Evolutionary conservation across 2,797 vertebrate species (phyloP), one percentile per base, ranked within the genome.

Genomic region (Aldrovandia affinis): DNA sequence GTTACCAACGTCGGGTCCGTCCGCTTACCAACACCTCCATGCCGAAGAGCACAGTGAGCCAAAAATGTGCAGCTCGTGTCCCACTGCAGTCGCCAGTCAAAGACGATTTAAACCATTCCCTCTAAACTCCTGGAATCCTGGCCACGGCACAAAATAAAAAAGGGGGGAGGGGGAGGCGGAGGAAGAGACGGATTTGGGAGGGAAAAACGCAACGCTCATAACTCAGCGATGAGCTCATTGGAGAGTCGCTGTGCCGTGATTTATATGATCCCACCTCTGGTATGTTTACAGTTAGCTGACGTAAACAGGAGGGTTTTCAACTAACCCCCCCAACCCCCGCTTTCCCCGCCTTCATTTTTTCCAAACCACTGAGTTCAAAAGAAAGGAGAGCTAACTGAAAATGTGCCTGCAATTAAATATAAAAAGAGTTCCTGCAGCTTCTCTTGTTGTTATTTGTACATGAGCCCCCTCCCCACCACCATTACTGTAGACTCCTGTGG

Each of bases 191-290:
- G 91, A 90, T 92, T 94, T 90, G 92, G 95, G 94, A 96, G 92
- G 94, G 92, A 95, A 93, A 94, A 95, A 95, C 93, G 95, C 91
- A 93, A 95, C 93, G 94, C 94, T 94, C 94, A 95, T 96, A 93
- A 93, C 92, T 96, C 89, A 88, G 91, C 89, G 89, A 92, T 96
- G 95, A 96, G 95, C 94, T 96, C 96, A 96, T 93, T 89, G 90
- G 89, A 93, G 94, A 94, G 93, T 93, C 87, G 88, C 89, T 92
- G 82, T 81, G 88, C 93, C 36, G 87, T 88, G 87, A 94, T 95
- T 96, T 95, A 95, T 95, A 95, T 91, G 88, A 94, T 93, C 92
- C 87, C 86, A 87, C 87, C 83, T 87, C 88, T 84, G 91, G 93
- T 93, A 91, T 94, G 94, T 93, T 94, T 93, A 93, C 92, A 90